Evolutionary conservation across 1,140 invertebrate species (phyloP).

Genomic region (Anoplolepis gracilipes): DNA sequence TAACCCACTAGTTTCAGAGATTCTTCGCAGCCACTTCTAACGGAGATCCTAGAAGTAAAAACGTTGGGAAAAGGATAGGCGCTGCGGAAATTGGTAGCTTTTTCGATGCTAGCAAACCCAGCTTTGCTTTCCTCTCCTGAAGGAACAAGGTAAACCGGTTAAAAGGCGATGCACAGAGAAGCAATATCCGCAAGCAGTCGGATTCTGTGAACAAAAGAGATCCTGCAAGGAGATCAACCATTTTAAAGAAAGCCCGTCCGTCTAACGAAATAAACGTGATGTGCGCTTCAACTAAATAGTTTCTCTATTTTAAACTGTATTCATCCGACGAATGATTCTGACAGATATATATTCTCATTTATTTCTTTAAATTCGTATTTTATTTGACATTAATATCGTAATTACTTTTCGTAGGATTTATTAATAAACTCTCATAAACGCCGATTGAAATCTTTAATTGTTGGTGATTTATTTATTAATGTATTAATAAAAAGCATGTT

Average conservation of each 20-base stretch:
- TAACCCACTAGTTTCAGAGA: conserved; percentile 59
- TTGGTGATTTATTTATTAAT: too few species aligned
- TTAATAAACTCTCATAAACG: background rate
- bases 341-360: background rate
- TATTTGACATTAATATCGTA: too few species aligned
- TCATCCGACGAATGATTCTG: background rate
- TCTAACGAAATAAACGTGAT: background rate
- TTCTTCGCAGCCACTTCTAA: conserved; percentile 58
- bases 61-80: conserved; percentile 72
- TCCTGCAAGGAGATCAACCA: conserved; percentile 41
- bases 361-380: background rate
- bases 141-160: conserved; percentile 74
- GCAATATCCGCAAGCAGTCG: conserved; percentile 72
- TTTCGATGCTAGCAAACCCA: conserved; percentile 50
- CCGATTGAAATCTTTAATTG: background rate
- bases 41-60: conserved; percentile 62
- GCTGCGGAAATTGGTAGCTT: conserved; percentile 74
- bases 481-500: background rate
- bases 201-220: conserved; percentile 48
- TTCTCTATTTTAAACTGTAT: background rate
- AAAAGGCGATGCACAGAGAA: conserved; percentile 73
- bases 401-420: background rate
- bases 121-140: conserved; percentile 55
- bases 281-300: conserved; percentile 33
- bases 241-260: conserved; percentile 34